Evolutionary conservation across 2,113 vertebrate species (phyloP).

Genomic region (Sterna hirundo): DNA sequence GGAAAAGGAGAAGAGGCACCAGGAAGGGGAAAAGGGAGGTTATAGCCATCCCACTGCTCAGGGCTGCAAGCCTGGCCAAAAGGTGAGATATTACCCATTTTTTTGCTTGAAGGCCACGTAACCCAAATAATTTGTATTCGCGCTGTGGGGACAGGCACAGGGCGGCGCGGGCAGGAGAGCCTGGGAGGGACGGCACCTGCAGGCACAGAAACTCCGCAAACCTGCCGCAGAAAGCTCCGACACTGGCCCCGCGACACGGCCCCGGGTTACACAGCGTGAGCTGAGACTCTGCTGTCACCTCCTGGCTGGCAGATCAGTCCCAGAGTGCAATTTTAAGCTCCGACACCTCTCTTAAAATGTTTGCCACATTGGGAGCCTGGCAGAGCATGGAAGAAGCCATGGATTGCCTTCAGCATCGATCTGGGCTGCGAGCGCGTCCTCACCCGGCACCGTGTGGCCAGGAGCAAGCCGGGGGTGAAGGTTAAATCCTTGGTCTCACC

Average conservation of each 20-base stretch:
- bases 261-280: too few relatives aligned
- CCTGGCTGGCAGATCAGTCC: not conserved
- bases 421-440: not conserved
- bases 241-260: accelerated
- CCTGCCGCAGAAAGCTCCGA: not conserved
- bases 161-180: not conserved
- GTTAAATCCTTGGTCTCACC: not conserved
- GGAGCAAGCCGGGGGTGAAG: not conserved
- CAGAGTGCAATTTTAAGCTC: not conserved
- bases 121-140: not conserved
- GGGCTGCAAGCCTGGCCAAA: not conserved
- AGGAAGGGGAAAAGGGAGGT: not conserved
- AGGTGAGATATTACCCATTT: not conserved
- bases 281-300: not conserved
- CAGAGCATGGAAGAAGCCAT: not conserved
- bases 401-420: accelerated
- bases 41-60: not conserved
- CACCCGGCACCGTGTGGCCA: not conserved
- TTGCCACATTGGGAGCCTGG: not conserved
- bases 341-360: not conserved
- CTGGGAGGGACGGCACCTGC: not conserved
- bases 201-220: not conserved
- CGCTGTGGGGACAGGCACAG: not conserved
- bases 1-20: not conserved
- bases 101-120: not conserved